Percentiles rank a stretch among this genome's conserved stretches.
Conservation (phyloP, 2,113 vertebrate genomes). For the Clarias macrocephalus region DNA sequence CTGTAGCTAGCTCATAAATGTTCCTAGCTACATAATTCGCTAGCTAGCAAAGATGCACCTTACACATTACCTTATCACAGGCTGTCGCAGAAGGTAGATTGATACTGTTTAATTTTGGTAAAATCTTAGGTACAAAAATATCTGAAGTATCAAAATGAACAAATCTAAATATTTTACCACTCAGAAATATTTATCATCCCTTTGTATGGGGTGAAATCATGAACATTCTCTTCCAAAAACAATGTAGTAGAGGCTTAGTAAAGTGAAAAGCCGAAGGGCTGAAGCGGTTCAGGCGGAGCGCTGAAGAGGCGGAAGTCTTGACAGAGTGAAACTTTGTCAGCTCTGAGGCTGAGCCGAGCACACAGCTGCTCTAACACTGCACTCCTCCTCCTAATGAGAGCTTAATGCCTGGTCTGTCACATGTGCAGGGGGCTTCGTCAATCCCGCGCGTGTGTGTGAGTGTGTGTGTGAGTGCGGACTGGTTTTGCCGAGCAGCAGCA, state of each 20-base stretch:
- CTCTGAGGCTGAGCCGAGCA: slow-evolving; percentile 10
- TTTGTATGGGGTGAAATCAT: background rate
- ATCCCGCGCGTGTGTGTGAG: slow-evolving; percentile 22
- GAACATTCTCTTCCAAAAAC: background rate
- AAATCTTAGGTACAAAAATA: too few species aligned
- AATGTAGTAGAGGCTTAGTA: background rate
- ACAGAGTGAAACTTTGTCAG: slow-evolving; percentile 30
- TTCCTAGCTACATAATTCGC: too few species aligned
- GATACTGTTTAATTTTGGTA: too few species aligned
- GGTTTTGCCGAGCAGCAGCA: slow-evolving; percentile 41
- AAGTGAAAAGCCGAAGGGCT: background rate
- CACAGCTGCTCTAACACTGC: slow-evolving; percentile 45
- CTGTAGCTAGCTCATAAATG: too few species aligned
- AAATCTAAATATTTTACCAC: too few species aligned
- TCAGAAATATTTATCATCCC: background rate
- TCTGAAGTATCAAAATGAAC: too few species aligned
- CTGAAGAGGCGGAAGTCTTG: slow-evolving; percentile 25
- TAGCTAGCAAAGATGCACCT: too few species aligned
- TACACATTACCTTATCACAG: too few species aligned
- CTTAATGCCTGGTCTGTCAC: slow-evolving; percentile 45
- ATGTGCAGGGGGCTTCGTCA: slow-evolving; percentile 5
- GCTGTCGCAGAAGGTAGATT: too few species aligned
- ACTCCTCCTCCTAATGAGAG: slow-evolving; percentile 39
- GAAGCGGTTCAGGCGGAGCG: background rate
- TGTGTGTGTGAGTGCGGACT: slow-evolving; percentile 30